Conservation (phyloP, 2,113 vertebrate species). For the Menura novaehollandiae region DNA sequence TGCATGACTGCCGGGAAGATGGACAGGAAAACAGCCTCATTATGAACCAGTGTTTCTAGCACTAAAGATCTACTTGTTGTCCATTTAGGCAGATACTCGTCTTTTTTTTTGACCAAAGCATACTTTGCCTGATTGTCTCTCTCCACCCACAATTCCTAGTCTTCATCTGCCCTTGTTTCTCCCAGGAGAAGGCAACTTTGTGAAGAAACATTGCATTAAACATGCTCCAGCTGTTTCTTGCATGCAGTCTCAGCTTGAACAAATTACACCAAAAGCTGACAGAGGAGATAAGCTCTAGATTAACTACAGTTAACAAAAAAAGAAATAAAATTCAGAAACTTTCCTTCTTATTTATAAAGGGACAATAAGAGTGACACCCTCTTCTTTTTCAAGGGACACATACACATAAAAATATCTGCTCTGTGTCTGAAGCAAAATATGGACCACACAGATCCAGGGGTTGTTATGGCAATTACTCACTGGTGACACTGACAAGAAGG, state of each 20-base stretch:
- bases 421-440: background rate
- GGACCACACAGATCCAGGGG: background rate
- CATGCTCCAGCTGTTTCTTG: background rate
- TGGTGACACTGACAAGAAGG: background rate
- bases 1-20: background rate
- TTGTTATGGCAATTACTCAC: background rate
- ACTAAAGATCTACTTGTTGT: background rate
- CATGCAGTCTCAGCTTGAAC: background rate
- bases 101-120: background rate
- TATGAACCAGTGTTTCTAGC: background rate
- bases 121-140: background rate
- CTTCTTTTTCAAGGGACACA: background rate
- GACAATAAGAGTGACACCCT: background rate
- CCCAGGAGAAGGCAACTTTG: background rate
- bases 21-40: background rate
- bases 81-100: background rate
- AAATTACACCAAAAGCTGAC: background rate
- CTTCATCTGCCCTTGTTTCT: background rate
- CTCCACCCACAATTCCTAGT: background rate
- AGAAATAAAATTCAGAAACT: background rate
- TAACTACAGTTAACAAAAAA: background rate
- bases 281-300: background rate
- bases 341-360: background rate
- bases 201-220: background rate
- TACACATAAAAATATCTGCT: background rate